These are phyloP conservation scores for Kryphioiulus occultus DNA, from an alignment of 2,888 invertebrate genomes.

Conservation along the genomic window DNA sequence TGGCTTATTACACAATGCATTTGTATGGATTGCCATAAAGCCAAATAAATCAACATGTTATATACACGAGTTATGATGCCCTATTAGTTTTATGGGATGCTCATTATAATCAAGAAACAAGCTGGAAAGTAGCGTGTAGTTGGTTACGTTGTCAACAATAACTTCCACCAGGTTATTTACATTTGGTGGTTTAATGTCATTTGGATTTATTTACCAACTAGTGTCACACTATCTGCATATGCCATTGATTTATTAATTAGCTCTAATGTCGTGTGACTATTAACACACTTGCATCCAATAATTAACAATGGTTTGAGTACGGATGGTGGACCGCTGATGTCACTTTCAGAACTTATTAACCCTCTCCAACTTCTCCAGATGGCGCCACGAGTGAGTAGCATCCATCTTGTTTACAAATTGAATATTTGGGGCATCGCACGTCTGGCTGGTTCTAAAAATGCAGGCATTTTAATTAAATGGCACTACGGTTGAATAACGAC, in stretches of 20 bases:
- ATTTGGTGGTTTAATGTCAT: not conserved
- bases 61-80: not conserved
- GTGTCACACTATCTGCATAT: not conserved
- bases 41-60: not conserved
- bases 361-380: not conserved
- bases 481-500: not conserved
- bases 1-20: not conserved
- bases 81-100: constrained; percentile 10
- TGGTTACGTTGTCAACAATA: not conserved
- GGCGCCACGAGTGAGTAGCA: too few relatives aligned
- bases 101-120: not conserved
- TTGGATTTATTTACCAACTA: not conserved
- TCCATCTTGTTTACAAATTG: not conserved
- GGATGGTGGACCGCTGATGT: not conserved
- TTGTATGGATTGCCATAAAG: not conserved
- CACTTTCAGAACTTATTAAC: not conserved
- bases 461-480: not conserved
- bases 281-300: constrained; percentile 4
- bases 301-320: too few relatives aligned
- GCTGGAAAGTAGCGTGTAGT: not conserved
- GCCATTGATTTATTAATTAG: not conserved
- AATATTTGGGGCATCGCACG: not conserved
- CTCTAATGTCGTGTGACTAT: not conserved
- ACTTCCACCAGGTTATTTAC: not conserved
- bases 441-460: too few relatives aligned